Conservation (phyloP, 2,797 vertebrate genomes). For the Enteromius trimaculatus region DNA sequence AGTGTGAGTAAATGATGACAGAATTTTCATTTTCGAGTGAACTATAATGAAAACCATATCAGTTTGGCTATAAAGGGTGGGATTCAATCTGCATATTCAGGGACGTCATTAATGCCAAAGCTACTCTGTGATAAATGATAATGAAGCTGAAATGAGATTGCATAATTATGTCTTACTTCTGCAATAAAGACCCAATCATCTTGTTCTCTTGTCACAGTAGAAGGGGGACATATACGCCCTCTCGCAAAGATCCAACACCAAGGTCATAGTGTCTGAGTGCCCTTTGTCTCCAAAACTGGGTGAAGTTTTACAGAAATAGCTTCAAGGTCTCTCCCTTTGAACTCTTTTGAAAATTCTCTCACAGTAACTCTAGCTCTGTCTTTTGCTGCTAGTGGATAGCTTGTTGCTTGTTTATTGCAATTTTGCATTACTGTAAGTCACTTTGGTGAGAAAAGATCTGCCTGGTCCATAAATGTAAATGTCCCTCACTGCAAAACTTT, state of each 20-base stretch:
- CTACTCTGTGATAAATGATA: conserved; percentile 37
- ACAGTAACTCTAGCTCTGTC: background rate
- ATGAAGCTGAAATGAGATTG: conserved; percentile 46
- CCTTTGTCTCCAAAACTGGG: conserved; percentile 16
- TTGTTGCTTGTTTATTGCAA: background rate
- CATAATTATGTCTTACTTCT: conserved; percentile 19
- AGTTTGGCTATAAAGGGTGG: conserved; percentile 25
- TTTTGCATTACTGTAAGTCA: background rate
- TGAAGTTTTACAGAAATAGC: conserved; percentile 23
- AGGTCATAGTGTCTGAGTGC: background rate
- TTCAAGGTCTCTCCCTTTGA: background rate
- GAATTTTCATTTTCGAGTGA: background rate
- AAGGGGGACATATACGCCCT: background rate
- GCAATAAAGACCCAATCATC: conserved; percentile 8
- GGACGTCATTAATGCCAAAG: conserved; percentile 27
- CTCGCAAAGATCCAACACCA: background rate
- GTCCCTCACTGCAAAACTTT: background rate
- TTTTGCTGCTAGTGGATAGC: background rate
- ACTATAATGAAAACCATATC: conserved; percentile 14
- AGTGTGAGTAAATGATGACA: background rate
- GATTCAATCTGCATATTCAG: conserved; percentile 38
- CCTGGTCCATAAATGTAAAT: background rate
- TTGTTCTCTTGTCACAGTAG: background rate
- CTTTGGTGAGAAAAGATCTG: background rate
- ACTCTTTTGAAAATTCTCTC: conserved; percentile 2